phyloP scores from a whole-genome alignment of 2,888 invertebrate genomes.

The Campoplex capitator region DNA sequence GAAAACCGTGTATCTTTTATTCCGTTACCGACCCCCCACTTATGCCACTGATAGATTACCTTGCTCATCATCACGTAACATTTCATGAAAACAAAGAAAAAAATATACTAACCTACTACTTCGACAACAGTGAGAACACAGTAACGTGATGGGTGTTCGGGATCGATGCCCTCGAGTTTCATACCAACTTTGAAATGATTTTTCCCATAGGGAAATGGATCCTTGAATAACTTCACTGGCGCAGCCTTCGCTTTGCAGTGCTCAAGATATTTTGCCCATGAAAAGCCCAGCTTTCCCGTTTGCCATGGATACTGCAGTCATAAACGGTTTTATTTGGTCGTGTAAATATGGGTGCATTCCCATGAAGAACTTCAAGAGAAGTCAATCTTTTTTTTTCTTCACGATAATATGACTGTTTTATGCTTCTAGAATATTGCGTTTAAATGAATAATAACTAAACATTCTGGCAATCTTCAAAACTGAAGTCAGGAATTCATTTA shows the following conservation, averaged over 20 bases:
- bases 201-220: conserved; percentile 90
- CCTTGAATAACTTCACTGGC: conserved; percentile 91
- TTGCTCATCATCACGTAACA: too few species aligned
- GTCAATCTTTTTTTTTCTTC: background rate
- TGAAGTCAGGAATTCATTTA: too few species aligned
- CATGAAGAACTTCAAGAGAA: too few species aligned
- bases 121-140: conserved; percentile 95
- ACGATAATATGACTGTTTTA: background rate
- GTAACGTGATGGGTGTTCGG: conserved; percentile 94
- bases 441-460: background rate
- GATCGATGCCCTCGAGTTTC: conserved; percentile 97
- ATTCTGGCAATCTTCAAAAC: background rate
- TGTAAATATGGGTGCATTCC: too few species aligned
- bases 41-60: too few species aligned
- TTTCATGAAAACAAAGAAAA: background rate
- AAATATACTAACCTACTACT: conserved; percentile 85
- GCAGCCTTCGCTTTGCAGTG: conserved; percentile 90
- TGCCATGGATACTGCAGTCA: conserved; percentile 88
- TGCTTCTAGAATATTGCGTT: background rate
- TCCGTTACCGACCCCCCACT: too few species aligned
- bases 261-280: conserved; percentile 92
- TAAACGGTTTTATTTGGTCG: background rate
- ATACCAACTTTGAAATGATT: conserved; percentile 94
- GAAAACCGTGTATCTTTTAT: too few species aligned
- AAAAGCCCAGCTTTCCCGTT: conserved; percentile 90